Evolutionary conservation across 2,113 vertebrate genomes (phyloP).

Genomic region (Ctenodactylus gundi): DNA sequence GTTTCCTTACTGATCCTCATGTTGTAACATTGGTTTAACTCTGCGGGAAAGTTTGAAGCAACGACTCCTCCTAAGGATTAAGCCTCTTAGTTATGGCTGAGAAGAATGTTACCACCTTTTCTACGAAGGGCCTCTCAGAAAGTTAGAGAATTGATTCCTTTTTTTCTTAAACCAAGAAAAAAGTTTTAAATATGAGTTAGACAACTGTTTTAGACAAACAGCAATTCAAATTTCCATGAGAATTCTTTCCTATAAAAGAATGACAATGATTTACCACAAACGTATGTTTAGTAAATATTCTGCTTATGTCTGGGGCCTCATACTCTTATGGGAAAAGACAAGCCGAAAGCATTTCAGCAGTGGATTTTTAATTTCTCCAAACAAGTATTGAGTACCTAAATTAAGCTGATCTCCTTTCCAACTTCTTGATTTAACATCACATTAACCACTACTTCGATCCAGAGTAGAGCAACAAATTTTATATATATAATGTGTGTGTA

Average conservation of each 20-base stretch:
- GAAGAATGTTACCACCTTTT: conserved; percentile 78
- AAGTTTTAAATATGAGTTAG: conserved; percentile 51
- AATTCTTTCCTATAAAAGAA: background rate
- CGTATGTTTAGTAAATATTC: background rate
- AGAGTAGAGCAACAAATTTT: background rate
- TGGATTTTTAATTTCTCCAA: background rate
- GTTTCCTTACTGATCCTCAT: conserved; percentile 64
- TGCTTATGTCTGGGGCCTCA: background rate
- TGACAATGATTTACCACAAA: conserved; percentile 7
- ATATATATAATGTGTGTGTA: no score
- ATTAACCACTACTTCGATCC: background rate
- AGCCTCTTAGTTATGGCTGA: conserved; percentile 71
- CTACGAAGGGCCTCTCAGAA: conserved; percentile 25
- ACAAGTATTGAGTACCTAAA: background rate
- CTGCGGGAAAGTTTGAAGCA: conserved; percentile 70
- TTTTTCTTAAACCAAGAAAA: conserved; percentile 35
- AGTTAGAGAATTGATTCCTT: conserved; percentile 20
- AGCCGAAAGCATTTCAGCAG: background rate
- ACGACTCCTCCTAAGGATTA: conserved; percentile 78
- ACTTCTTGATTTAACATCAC: background rate
- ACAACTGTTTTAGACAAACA: conserved; percentile 17
- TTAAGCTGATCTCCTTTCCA: background rate
- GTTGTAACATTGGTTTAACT: conserved; percentile 52
- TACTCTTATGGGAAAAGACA: background rate
- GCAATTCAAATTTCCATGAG: background rate